Percentiles rank a stretch among this genome's conserved stretches.
Evolutionary conservation across 2,113 vertebrate genomes (phyloP).

Genomic region (Odobenus rosmarus): DNA sequence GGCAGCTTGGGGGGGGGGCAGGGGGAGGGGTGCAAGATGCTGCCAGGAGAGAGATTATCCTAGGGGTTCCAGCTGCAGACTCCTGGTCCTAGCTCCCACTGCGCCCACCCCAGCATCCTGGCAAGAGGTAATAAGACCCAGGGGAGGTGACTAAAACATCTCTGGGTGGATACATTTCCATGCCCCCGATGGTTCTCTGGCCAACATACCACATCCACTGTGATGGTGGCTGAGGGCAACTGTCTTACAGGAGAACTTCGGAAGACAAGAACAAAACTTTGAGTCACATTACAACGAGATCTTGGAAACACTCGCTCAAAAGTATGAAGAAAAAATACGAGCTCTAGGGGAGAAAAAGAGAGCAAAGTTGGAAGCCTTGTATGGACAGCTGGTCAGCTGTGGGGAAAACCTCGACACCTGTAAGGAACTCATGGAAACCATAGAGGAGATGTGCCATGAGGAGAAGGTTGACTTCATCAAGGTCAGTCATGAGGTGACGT

Average conservation of each 20-base stretch:
- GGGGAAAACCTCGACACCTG: constrained; percentile 91
- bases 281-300: constrained; percentile 94
- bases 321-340: constrained; percentile 89
- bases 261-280: constrained; percentile 94
- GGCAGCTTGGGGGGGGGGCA: not conserved
- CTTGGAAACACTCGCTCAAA: constrained; percentile 93
- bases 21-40: not conserved
- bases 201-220: not conserved
- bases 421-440: constrained; percentile 93
- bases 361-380: constrained; percentile 92
- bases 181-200: not conserved
- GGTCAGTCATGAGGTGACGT: constrained; percentile 83
- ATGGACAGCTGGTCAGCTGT: constrained; percentile 91
- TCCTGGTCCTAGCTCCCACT: not conserved
- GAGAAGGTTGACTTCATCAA: constrained; percentile 92
- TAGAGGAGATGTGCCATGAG: constrained; percentile 89
- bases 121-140: not conserved
- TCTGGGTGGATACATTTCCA: not conserved
- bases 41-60: not conserved
- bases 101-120: not conserved
- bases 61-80: not conserved
- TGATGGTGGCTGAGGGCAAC: not conserved
- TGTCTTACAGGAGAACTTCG: constrained; percentile 94
- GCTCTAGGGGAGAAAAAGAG: constrained; percentile 93
- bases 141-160: not conserved